Evolutionary conservation across 1,140 invertebrate genomes (phyloP).

Genomic region (Gerris buenoi): DNA sequence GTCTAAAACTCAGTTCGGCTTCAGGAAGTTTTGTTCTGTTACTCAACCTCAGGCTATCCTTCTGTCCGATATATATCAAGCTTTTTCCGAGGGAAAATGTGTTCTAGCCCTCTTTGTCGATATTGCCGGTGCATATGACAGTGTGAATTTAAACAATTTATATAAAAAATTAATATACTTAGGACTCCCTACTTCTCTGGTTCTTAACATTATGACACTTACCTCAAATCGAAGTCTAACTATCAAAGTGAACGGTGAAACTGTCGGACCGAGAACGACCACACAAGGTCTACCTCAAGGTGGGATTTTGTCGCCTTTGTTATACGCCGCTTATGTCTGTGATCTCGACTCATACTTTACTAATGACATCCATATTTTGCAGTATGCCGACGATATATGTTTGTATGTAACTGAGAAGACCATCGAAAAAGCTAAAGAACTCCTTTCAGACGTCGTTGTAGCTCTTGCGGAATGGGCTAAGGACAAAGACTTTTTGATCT

Average conservation of each 20-base stretch:
- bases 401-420: not conserved
- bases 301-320: not conserved
- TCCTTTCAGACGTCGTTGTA: not conserved
- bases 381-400: conserved; percentile 8
- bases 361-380: not conserved
- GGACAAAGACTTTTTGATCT: not conserved
- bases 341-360: not conserved
- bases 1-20: not conserved
- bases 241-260: not conserved
- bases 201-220: not conserved
- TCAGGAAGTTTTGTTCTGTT: not conserved
- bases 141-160: not conserved
- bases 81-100: not conserved
- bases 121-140: not conserved
- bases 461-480: not conserved
- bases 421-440: not conserved
- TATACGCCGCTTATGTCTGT: not conserved
- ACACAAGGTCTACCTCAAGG: conserved; percentile 2
- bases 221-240: not conserved
- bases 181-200: not conserved
- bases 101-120: not conserved
- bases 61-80: not conserved
- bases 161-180: not conserved
- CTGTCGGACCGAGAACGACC: not conserved
- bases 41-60: not conserved